A percentile compares a stretch with the other conserved stretches of the same genome.
Conservation (phyloP, 2,797 vertebrate genomes). For the Enteromius afrohamiltoni region DNA sequence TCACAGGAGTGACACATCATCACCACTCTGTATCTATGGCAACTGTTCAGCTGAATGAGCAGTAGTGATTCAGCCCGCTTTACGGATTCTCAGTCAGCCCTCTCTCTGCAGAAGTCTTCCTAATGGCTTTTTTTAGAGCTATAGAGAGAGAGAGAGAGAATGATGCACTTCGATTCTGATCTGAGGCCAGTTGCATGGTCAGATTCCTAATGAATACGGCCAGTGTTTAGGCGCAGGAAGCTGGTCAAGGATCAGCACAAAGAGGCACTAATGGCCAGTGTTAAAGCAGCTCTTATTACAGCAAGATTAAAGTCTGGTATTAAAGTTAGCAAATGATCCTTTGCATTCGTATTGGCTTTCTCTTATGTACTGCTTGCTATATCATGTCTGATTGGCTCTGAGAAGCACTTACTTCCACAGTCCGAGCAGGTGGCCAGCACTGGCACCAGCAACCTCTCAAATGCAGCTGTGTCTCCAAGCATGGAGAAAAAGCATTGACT, state of each 20-base stretch:
- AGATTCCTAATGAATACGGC: conserved; percentile 1
- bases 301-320: conserved; percentile 30
- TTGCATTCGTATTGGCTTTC: conserved; percentile 24
- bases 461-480: conserved; percentile 20
- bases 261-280: conserved; percentile 19
- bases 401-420: conserved; percentile 32
- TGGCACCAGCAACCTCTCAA: conserved; percentile 27
- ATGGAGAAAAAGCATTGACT: conserved; percentile 31
- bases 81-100: conserved; percentile 12
- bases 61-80: conserved; percentile 44
- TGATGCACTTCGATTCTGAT: conserved; percentile 12
- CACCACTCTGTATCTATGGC: conserved; percentile 56
- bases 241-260: conserved; percentile 38
- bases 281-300: conserved; percentile 33
- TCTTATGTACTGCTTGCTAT: conserved; percentile 2
- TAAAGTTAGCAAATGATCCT: conserved; percentile 23
- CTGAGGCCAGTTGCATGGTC: conserved; percentile 18
- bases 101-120: conserved; percentile 23
- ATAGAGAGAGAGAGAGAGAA: conserved; percentile 16
- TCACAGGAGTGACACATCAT: conserved; percentile 19
- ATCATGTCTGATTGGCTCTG: conserved; percentile 33
- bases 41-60: conserved; percentile 53
- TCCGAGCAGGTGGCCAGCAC: conserved; percentile 28
- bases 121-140: conserved; percentile 14
- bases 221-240: conserved; percentile 18